Base-by-base conservation (phyloP, 2,113 vertebrate genomes). In the Pardalotus punctatus region DNA sequence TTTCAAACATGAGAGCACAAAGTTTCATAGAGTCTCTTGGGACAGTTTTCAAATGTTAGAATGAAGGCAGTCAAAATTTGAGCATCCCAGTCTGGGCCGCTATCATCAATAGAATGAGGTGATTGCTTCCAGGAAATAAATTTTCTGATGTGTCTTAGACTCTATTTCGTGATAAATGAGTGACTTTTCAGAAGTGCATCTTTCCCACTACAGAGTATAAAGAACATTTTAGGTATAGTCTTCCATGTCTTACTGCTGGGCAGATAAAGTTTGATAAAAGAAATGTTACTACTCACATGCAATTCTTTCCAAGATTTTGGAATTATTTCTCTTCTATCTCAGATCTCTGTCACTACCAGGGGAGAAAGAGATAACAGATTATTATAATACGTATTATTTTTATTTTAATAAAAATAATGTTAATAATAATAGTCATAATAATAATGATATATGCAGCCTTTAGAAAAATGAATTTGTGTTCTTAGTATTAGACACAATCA, bases 401-500 rank as follows among this genome's bases (percentile, higher is more conserved):
- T 43, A 57, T 27, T 57, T 43, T 40, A 53, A 38, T 36, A 58
- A 56, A 31, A 93, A 33, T 21, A 58, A 81, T 24, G 21, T 20
- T 47, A 57, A 29, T 16, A 78, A 48, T 42, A 90, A 60, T 18
- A 70, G 42, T 7, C 33, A 38, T 3, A 80, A 65, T 31, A 45
- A 47, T n/a, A 73, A 69, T 51, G 42, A 65, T 10, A 54, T 48
- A 61, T 58, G 20, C 38, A 90, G 53, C 31, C 64, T 92, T 82
- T 82, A 82, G 66, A 93, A 85, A 91, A 86, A 87, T 20, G 16
- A 78, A 88, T 84, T 79, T 48, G 16, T 92, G 50, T 78, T 88
- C 48, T 58, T 42, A 48, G 22, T 81, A 88, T 87, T 81, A 95
- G 80, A 64, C 89, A 88, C 85, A 96, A 69, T 92, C 73, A 77